Conservation (phyloP, 2,113 vertebrate species). For the Peromyscus maniculatus region DNA sequence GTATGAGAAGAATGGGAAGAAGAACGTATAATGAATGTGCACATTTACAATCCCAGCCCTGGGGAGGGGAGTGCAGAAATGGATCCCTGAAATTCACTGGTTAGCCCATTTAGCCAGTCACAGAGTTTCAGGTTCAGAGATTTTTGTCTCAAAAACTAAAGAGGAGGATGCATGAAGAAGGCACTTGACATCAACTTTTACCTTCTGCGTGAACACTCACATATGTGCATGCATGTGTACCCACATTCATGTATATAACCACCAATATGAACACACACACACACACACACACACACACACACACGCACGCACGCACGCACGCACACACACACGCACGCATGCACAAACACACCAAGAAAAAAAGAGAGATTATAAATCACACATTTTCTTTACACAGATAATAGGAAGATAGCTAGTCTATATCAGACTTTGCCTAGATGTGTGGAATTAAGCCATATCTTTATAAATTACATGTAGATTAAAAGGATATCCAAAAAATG, state of each 20-base stretch:
- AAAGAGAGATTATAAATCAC: background rate
- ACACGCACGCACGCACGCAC: background rate
- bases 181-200: background rate
- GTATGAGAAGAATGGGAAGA: background rate
- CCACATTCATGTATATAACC: background rate
- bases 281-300: too few relatives aligned
- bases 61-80: background rate
- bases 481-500: background rate
- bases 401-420: background rate
- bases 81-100: background rate
- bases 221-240: background rate
- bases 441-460: background rate
- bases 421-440: background rate
- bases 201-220: background rate
- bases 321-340: background rate
- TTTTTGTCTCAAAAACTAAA: background rate
- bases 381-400: background rate
- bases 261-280: too few relatives aligned
- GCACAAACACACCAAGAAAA: background rate
- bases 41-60: too few relatives aligned
- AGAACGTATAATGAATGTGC: background rate
- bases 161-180: background rate
- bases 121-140: background rate
- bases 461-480: background rate
- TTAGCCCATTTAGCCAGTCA: background rate